Evolutionary conservation across 2,888 invertebrate genomes (phyloP), one percentile per base, ranked within the genome.

Genomic region (Noctua fimbriata): DNA sequence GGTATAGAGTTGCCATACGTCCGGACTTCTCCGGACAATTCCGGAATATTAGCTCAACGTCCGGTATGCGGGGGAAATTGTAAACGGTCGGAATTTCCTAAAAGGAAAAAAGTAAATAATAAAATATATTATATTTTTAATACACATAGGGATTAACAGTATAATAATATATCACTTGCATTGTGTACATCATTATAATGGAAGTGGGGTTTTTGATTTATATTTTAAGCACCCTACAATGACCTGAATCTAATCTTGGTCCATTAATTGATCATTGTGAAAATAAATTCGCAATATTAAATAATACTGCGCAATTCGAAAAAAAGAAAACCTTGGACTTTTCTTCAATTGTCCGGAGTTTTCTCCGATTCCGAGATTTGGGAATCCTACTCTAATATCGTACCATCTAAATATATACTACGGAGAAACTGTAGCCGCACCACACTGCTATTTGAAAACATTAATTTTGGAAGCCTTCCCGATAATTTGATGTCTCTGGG

Each of bases 401-500:
- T n/a, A 60, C 2, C 70, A 71, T 69, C 87, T 76, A 80, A 80
- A 76, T 84, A 84, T 85, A 85, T 84, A 87, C 81, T 74, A 76
- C n/a, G n/a, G 44, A 4, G 52, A 47, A 41, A 72, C 72, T 72
- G 47, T 65, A 52, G 71, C 72, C 65, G 9, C n/a, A 63, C 60
- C 44, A n/a, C 44, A 55, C 52, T 49, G 78, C 76, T 73, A 69
- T 73, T 76, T 41, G 79, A 69, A 74, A 69, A 79, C 85, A 75
- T 87, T 76, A 75, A 80, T 85, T 81, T 80, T 32, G 28, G 73
- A 77, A 85, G 70, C 71, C 60, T 66, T 70, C 75, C 60, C 84
- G 84, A 87, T 85, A 76, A 85, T 87, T 85, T 84, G 81, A 80
- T 87, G 76, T 80, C 85, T 85, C 84, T 58, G 75, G 73, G 76